Conservation (phyloP, 2,797 vertebrate genomes). For the Neopelma chrysocephalum region DNA sequence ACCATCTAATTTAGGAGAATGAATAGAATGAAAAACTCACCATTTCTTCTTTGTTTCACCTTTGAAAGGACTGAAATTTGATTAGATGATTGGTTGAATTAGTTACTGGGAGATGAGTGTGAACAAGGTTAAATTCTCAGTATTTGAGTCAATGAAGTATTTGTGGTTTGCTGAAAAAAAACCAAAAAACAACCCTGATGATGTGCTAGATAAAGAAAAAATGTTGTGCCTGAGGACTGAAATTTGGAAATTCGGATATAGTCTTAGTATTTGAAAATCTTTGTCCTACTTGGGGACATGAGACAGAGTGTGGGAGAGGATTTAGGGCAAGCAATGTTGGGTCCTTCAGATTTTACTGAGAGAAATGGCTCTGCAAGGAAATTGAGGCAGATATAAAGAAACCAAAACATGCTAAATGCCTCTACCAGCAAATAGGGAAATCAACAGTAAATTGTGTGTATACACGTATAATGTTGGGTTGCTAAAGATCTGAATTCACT, state of each 20-base stretch:
- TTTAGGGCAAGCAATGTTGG: background rate
- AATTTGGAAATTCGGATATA: conserved; percentile 24
- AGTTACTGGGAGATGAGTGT: background rate
- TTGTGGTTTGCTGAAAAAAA: background rate
- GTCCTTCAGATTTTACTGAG: background rate
- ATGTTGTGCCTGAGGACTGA: conserved; percentile 54
- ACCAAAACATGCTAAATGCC: background rate
- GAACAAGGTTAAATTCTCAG: conserved; percentile 36
- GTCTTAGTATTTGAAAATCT: background rate
- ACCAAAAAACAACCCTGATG: background rate
- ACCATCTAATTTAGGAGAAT: conserved; percentile 32
- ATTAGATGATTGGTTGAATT: conserved; percentile 37
- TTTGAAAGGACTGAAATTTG: conserved; percentile 45
- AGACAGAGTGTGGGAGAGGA: background rate
- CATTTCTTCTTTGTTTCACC: conserved; percentile 7
- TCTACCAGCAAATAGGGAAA: background rate
- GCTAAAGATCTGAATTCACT: background rate
- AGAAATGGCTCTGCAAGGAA: background rate
- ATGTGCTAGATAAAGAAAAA: conserved; percentile 64
- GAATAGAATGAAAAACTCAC: conserved; percentile 9
- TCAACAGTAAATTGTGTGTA: background rate
- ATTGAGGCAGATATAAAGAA: background rate
- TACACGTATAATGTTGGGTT: background rate
- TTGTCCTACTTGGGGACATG: background rate
- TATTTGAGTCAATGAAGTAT: conserved; percentile 36